Evolutionary conservation across 2,113 vertebrate genomes (phyloP), one percentile per base, ranked within the genome.

Genomic region (Entelurus aequoreus): DNA sequence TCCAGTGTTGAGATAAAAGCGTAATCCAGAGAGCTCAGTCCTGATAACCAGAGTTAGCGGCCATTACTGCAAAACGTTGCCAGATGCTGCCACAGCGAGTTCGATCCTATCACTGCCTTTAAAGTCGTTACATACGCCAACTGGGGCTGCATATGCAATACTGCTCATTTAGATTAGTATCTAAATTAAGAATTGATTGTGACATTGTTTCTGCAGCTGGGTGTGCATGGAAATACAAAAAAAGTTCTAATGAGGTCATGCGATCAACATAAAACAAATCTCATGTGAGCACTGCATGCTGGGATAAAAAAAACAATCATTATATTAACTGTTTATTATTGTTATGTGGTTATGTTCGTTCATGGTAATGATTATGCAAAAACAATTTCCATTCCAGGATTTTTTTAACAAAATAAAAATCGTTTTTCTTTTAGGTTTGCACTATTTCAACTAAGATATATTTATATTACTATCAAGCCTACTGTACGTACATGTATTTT

Each of bases 41-140:
- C 72, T 71, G 69, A 90, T 87, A 86, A 78, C 79, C 72, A 69
- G 66, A 71, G 74, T 82, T 77, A 71, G 80, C 68, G 48, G 75
- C 68, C 78, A 87, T 89, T 86, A 80, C 67, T 60, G 56, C 63
- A 69, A 87, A 89, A 63, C 83, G 81, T 75, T 87, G 51, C 85
- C 88, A 89, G 71, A 84, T 87, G 83, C 53, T 64, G 69, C 66
- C 40, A 65, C 56, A 68, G 66, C 72, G 69, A 55, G 55, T 40
- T 84, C 80, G 74, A 61, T 81, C 62, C 46, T 60, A 71, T 72
- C 37, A 55, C 65, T 56, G 9, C 54, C 59, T 61, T 74, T 71
- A 42, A 66, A 48, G 59, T 12, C 47, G 28, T 49, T 15, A 8
- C n/a, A 21, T 44, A 21, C 19, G 13, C 55, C 19, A 21, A 44